Percentiles rank a stretch among this genome's conserved stretches.
These are phyloP conservation scores for Taenaris catops DNA, from an alignment of 2,888 invertebrate genomes.

Conservation along the genomic window DNA sequence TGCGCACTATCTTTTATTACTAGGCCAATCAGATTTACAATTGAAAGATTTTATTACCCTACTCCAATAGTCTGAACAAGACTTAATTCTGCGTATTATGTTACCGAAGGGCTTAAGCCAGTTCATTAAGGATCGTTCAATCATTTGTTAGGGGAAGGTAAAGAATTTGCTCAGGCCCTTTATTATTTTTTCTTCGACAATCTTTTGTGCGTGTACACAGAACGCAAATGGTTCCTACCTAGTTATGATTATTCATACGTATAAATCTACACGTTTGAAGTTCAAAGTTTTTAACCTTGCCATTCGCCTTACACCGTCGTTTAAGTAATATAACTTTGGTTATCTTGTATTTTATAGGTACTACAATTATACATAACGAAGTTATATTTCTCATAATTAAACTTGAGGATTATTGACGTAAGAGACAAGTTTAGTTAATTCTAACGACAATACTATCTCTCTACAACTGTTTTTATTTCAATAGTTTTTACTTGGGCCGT, in stretches of 20 bases:
- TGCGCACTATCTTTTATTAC: constrained; percentile 27
- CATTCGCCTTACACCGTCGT: background rate
- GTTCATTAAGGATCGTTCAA: constrained; percentile 65
- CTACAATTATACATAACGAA: too few species aligned
- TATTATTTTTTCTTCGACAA: constrained; percentile 28
- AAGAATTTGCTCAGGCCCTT: constrained; percentile 27
- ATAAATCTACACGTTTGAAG: background rate
- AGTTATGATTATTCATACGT: constrained; percentile 9
- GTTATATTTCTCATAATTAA: too few species aligned
- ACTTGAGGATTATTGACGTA: too few species aligned
- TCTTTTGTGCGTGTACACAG: constrained; percentile 21
- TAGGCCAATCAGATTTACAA: constrained; percentile 30
- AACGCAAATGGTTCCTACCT: constrained; percentile 18
- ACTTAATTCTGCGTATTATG: constrained; percentile 46
- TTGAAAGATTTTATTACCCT: constrained; percentile 35
- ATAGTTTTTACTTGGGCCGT: too few species aligned
- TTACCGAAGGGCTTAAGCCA: constrained; percentile 54
- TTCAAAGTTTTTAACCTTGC: background rate
- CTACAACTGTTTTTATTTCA: too few species aligned
- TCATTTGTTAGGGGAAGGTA: constrained; percentile 49
- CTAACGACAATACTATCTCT: too few species aligned
- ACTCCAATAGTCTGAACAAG: constrained; percentile 35
- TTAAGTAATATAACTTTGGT: too few species aligned
- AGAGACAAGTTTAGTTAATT: too few species aligned
- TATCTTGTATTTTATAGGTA: too few species aligned